These are phyloP conservation scores for Hylaeus volcanicus DNA, from an alignment of 1,140 invertebrate species.

Conservation along the genomic window DNA sequence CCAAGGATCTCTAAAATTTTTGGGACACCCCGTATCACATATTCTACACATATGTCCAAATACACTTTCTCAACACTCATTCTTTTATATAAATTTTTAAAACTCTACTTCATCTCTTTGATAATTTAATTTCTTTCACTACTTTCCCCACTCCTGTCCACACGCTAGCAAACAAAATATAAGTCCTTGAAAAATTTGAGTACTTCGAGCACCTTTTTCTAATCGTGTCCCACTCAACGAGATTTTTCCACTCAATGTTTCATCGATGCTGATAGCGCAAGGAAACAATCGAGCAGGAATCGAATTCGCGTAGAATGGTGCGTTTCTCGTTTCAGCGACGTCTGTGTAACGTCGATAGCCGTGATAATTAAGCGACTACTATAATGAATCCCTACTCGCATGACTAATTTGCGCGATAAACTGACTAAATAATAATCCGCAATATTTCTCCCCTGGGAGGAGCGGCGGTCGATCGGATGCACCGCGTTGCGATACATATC, in stretches of 20 bases:
- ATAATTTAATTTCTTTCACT: too few relatives aligned
- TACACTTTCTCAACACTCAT: too few relatives aligned
- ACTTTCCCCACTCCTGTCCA: too few relatives aligned
- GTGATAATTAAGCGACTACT: constrained; percentile 67
- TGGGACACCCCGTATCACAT: too few relatives aligned
- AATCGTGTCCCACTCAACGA: background rate
- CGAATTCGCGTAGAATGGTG: constrained; percentile 41
- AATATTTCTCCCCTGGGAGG: constrained; percentile 66
- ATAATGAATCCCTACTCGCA: constrained; percentile 70
- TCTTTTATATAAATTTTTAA: too few relatives aligned
- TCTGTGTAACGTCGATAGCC: constrained; percentile 51
- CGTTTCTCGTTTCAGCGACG: constrained; percentile 53
- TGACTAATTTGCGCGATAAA: constrained; percentile 71
- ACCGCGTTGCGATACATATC: constrained; percentile 41
- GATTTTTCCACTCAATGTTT: background rate
- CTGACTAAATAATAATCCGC: constrained; percentile 71
- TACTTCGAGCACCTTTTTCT: too few relatives aligned
- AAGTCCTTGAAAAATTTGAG: too few relatives aligned
- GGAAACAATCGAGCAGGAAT: constrained; percentile 58
- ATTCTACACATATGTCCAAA: too few relatives aligned
- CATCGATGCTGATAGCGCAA: constrained; percentile 19
- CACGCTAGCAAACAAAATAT: too few relatives aligned
- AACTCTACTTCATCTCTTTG: too few relatives aligned
- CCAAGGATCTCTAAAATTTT: too few relatives aligned
- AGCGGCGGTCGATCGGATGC: constrained; percentile 58